phyloP scores from a whole-genome alignment of 23 tunicate genomes.

The Phallusia fumigata region DNA sequence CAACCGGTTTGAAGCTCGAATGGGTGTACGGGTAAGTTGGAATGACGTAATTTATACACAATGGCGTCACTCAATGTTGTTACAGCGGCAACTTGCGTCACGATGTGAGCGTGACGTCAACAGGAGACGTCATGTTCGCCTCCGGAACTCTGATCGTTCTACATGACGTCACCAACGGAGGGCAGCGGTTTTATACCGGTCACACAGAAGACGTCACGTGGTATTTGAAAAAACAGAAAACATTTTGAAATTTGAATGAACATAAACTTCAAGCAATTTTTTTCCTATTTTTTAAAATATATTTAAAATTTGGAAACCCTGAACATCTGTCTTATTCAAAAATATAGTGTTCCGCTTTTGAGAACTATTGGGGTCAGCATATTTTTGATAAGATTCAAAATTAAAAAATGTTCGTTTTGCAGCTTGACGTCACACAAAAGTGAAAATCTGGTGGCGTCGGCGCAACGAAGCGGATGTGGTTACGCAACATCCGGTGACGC shows the following conservation, averaged over 20 bases:
- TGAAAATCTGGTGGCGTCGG: constrained; percentile 8
- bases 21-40: background rate
- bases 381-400: no score
- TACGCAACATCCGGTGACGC: constrained; percentile 13
- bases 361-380: no score
- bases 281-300: no score
- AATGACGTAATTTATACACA: background rate
- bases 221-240: background rate
- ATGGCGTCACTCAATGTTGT: background rate
- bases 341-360: no score
- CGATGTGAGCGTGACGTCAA: constrained; percentile 6
- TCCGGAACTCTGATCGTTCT: constrained; percentile 20
- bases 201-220: constrained; percentile 27
- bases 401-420: no score
- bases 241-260: background rate
- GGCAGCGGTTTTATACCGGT: constrained; percentile 32
- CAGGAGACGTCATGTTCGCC: constrained; percentile 7
- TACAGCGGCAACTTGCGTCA: constrained; percentile 16
- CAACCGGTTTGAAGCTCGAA: background rate
- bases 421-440: constrained; percentile 9
- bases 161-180: background rate
- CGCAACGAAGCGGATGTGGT: constrained; percentile 11
- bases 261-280: no score
- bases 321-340: no score
- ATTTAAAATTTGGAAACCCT: no score